Evolutionary conservation across 2,888 invertebrate genomes (phyloP).

Genomic region (Xanthorhoe designata): DNA sequence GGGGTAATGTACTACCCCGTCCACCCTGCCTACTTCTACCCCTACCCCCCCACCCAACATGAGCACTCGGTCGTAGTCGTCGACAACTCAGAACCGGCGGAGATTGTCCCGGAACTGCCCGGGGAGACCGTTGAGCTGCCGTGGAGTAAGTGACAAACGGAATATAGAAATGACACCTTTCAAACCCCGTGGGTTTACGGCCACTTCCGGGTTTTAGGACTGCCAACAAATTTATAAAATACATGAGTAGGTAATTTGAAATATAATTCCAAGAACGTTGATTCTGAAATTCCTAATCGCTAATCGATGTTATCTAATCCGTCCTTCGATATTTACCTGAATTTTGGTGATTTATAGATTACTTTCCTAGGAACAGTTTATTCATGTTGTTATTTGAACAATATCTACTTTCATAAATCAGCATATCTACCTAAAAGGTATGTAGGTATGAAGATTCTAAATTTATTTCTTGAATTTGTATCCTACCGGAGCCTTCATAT

Average conservation of each 20-base stretch:
- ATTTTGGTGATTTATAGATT: constrained; percentile 16
- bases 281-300: constrained; percentile 3
- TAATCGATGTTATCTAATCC: constrained; percentile 29
- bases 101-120: constrained; percentile 71
- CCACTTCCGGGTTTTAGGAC: no score
- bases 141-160: constrained; percentile 73
- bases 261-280: constrained; percentile 12
- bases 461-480: no score
- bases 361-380: constrained; percentile 2
- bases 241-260: no score
- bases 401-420: no score
- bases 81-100: constrained; percentile 59
- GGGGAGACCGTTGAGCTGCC: constrained; percentile 81
- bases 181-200: background rate
- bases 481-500: no score
- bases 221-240: no score
- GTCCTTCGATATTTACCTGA: background rate
- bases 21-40: constrained; percentile 78
- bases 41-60: constrained; percentile 60
- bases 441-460: no score
- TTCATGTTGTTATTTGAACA: background rate
- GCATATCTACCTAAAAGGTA: no score
- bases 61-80: constrained; percentile 57
- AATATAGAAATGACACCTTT: constrained; percentile 64
- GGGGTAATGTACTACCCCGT: constrained; percentile 73